Base-by-base conservation (phyloP, 2,797 vertebrate species). In the Chiroxiphia lanceolata region DNA sequence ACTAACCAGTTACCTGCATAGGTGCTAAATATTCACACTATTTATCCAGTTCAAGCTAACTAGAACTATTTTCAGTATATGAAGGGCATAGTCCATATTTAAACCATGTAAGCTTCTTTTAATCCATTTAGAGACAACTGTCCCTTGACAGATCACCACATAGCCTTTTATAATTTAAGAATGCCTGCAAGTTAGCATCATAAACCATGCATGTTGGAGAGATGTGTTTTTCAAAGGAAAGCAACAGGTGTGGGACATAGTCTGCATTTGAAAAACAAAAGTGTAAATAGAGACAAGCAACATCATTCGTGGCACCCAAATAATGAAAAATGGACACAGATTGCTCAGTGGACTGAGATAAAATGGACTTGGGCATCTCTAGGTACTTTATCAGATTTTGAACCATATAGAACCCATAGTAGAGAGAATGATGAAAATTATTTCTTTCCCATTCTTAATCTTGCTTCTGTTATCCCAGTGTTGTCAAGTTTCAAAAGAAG, bases 61-160 rank as follows among this genome's bases (percentile, higher is more conserved):
- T 70, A 57, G 40, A 85, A 77, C 75, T 90, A 83, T 91, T 83
- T 93, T 77, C 75, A 76, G 83, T 25, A n/a, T 25, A 53, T 33
- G 53, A 91, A 87, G 20, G 51, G 48, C 72, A 90, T 18, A 81
- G 57, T 22, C 65, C 79, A 59, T 61, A 88, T 89, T 93, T 81
- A 96, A 92, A 82, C 64, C 47, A 47, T 33, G 19, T 91, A 97
- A 97, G 54, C 93, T 94, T 61, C 75, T 87, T 96, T 77, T 95
- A 97, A 96, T 95, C 92, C 80, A 80, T 96, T 95, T 94, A 83
- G 95, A 95, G 90, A 96, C 93, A 96, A 94, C 94, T 89, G 89
- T 92, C 89, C 59, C 13, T 83, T 91, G 87, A 91, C 75, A 97
- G 91, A 95, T 92, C 74, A 69, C 81, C 90, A 90, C 86, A 40